Evolutionary conservation across 2,797 vertebrate genomes (phyloP), one percentile per base, ranked within the genome.

Genomic region (Cossypha niveicapilla): DNA sequence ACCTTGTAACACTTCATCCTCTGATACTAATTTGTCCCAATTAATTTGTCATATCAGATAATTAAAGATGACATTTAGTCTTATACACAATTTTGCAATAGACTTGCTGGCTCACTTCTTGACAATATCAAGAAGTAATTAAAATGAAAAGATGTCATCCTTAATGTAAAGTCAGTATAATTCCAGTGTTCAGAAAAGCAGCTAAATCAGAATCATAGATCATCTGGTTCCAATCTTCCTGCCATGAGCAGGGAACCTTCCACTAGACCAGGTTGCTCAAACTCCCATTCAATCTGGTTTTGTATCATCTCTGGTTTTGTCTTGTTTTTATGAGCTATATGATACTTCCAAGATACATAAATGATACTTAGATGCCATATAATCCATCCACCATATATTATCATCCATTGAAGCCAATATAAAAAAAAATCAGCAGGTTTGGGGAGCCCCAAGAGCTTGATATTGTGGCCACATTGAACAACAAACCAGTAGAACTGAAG

Each of bases 31-130:
- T 92, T 93, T 85, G 39, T 78, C 65, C 61, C 70, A 71, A 86
- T 93, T 95, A 79, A 70, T 88, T 87, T 94, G 48, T 85, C 82
- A 7, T 39, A 50, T 80, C 70, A 68, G 57, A 53, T 87, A 83
- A 91, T 93, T 90, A 92, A 89, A 48, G 61, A 65, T 95, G 91
- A 88, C 70, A 81, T 85, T 81, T 80, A 89, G 39, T 71, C 74
- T 32, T 72, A 45, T 5, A 81, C 79, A 74, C 44, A 51, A 32
- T 17, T 74, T 65, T 86, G 60, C 77, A 66, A 58, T 23, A 54
- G 60, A 57, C 65, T 78, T 0, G 0, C 54, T 90, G 70, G 17
- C 39, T 94, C 58, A 58, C 48, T 32, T 44, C 42, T 30, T 74
- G 56, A 60, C 56, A 54, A 23, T 87, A 78, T 32, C 0, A 0